These are phyloP conservation scores for Cyphotilapia sp. DNA, from an alignment of 2,113 vertebrate species.

Conservation along the genomic window DNA sequence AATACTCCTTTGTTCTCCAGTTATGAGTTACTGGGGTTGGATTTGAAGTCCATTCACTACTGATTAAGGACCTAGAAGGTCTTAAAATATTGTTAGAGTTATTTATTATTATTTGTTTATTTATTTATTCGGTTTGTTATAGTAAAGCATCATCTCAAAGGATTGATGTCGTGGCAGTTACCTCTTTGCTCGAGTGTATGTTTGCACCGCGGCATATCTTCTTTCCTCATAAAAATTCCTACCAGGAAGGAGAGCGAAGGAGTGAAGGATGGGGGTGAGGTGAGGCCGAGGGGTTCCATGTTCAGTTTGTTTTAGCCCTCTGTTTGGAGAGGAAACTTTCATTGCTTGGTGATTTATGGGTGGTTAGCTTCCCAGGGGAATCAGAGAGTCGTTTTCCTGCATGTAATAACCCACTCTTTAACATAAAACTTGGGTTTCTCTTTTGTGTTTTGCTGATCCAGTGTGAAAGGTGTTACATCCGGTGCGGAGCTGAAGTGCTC, in stretches of 20 bases:
- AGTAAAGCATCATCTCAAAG: neutral
- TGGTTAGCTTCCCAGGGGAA: conserved; percentile 44
- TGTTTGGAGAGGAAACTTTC: conserved; percentile 68
- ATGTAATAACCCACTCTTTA: conserved; percentile 40
- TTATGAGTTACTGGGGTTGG: neutral
- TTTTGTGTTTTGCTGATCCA: conserved; percentile 53
- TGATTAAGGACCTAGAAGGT: neutral
- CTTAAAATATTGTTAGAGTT: neutral
- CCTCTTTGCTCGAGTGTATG: neutral
- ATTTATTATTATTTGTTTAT: neutral
- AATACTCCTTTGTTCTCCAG: conserved; percentile 1
- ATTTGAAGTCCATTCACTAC: neutral
- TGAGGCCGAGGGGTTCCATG: conserved; percentile 21
- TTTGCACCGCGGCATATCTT: conserved; percentile 27
- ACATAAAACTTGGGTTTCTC: conserved; percentile 52
- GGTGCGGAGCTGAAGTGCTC: neutral
- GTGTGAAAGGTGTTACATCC: conserved; percentile 65
- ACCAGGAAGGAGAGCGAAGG: conserved; percentile 16
- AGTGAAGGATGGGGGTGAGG: conserved; percentile 1
- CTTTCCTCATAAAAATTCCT: conserved; percentile 67
- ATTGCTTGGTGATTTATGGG: conserved; percentile 70
- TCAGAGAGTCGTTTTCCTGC: conserved; percentile 47
- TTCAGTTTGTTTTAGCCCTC: conserved; percentile 64
- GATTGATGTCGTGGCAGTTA: conserved; percentile 26
- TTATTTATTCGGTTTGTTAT: neutral